Evolutionary conservation across 2,888 invertebrate genomes (phyloP), one percentile per base, ranked within the genome.

Genomic region (Dolichopus griseipennis): DNA sequence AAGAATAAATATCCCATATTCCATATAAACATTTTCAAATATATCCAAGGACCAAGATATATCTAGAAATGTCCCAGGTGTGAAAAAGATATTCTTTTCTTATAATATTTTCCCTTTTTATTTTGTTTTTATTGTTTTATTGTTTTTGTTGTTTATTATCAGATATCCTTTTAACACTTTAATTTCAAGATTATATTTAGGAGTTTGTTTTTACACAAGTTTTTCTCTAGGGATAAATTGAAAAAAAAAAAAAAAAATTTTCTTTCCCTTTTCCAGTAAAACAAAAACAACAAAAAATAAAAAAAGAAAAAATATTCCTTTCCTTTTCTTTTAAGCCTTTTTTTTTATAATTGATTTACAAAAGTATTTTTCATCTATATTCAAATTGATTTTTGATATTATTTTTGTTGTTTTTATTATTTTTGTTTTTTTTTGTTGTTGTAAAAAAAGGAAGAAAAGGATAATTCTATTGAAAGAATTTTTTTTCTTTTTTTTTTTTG

Each of bases 341-440:
- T 52, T n/a, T 52, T 52, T 52, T 52, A 52, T 52, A 52, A 52
- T 52, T 52, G 52, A 52, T 52, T 52, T 52, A 52, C 52, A 52
- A 52, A 52, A 52, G 52, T 9, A 52, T 52, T 52, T 27, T 52
- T 52, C 52, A 52, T 52, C 52, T 52, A 52, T 52, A 52, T 52
- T 52, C 52, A 52, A 52, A 52, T 52, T 52, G 52, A 52, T 52
- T 52, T 52, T 52, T 52, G 52, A 52, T 52, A 9, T 18, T 52
- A 18, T 52, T 18, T 6, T 18, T 52, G n/a, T n/a, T n/a, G n/a
- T n/a, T n/a, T n/a, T n/a, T n/a, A n/a, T n/a, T n/a, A n/a, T n/a
- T 52, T 52, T 52, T n/a, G 1, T 15, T 52, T 52, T 18, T 3
- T 2, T 52, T n/a, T 52, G 2, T 18, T 52, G 18, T 52, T 27